Percentiles rank a stretch among this genome's conserved stretches.
These are phyloP conservation scores for Girardinus metallicus DNA, from an alignment of 2,797 vertebrate species.

Conservation along the genomic window DNA sequence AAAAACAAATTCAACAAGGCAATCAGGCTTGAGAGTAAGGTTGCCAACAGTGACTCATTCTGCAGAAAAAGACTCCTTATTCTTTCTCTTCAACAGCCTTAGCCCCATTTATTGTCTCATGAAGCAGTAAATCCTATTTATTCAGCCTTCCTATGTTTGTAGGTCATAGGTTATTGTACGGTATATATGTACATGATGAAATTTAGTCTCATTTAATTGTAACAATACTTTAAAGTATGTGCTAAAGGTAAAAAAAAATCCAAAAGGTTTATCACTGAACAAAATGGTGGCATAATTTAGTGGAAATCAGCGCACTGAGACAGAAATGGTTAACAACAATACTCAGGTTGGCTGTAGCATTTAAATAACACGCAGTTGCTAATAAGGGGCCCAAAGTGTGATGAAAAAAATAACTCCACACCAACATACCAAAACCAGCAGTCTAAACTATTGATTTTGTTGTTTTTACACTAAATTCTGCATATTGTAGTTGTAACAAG, in stretches of 20 bases:
- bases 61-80: constrained; percentile 61
- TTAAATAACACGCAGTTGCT: neutral
- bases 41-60: constrained; percentile 72
- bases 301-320: neutral
- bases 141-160: constrained; percentile 21
- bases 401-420: neutral
- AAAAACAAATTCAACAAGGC: constrained; percentile 70
- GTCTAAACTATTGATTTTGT: neutral
- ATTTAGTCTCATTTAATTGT: neutral
- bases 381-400: neutral
- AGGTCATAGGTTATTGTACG: constrained; percentile 15
- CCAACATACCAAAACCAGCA: neutral
- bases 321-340: neutral
- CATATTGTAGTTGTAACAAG: neutral
- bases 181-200: constrained; percentile 2
- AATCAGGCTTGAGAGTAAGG: constrained; percentile 61
- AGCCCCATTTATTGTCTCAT: constrained; percentile 47
- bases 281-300: neutral
- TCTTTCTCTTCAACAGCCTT: constrained; percentile 47
- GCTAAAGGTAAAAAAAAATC: constrained; percentile 2
- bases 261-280: neutral
- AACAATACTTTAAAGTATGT: neutral
- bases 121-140: constrained; percentile 34
- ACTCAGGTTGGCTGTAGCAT: neutral
- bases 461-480: neutral